Base-by-base conservation (phyloP, 2,797 vertebrate genomes). In the Pseudochirops corinnae region DNA sequence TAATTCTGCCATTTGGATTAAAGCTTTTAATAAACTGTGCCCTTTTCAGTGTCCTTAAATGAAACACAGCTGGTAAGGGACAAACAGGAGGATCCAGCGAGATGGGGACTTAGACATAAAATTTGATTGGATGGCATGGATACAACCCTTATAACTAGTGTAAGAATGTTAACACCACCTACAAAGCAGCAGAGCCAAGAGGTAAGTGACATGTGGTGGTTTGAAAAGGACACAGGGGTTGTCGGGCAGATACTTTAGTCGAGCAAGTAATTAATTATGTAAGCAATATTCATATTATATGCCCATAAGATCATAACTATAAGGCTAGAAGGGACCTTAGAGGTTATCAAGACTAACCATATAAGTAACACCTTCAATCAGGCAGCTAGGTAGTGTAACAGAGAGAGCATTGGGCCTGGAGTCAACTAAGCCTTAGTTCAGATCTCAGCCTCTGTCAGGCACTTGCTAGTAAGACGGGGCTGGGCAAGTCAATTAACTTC, bases 1-100 rank as follows among this genome's bases (percentile, higher is more conserved):
- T 74, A 74, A 74, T 74, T 74, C n/a, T 74, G 67, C n/a, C n/a
- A 74, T 74, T 74, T 74, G 67, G 67, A 74, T 74, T 39, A 62
- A 62, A 62, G 31, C 26, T 62, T 33, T 62, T 62, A 74, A 74
- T 74, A 74, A 74, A 74, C n/a, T 74, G n/a, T 74, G n/a, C n/a
- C 33, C n/a, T 39, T 74, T 74, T 74, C n/a, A 39, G 16, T 21
- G 67, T 74, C 67, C n/a, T 74, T 74, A 74, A 74, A 74, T 74
- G 67, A 74, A 74, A 74, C 67, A 74, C 28, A 74, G n/a, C n/a
- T 74, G 67, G 33, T 24, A 74, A 39, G 67, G n/a, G 2, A 39
- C n/a, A 39, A 39, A 74, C 39, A 74, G 1, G n/a, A 74, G 6
- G n/a, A 74, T 39, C 16, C n/a, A 74, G 14, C 39, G 67, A 21